Percentiles rank a stretch among this genome's conserved stretches.
phyloP scores from a whole-genome alignment of 1,140 invertebrate species.

The Paraescarpia echinospica region DNA sequence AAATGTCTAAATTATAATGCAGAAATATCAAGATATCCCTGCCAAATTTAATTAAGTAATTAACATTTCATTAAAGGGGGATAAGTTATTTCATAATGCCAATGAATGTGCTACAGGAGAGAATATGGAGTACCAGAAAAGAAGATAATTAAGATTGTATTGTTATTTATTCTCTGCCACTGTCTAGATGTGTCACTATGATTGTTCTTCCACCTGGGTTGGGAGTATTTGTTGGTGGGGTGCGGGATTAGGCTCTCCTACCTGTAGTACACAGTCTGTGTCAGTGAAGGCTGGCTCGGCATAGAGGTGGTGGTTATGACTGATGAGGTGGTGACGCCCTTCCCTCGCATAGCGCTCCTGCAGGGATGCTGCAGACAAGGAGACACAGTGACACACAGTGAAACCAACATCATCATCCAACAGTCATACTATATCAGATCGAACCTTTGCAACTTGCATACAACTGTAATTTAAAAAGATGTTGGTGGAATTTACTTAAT shows the following conservation, averaged over 20 bases:
- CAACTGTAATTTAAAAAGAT: too few species aligned
- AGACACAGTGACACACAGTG: background rate
- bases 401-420: background rate
- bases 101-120: background rate
- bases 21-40: too few species aligned
- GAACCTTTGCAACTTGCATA: too few species aligned
- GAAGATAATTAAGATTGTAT: background rate
- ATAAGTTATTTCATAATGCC: background rate
- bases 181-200: background rate
- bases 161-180: background rate
- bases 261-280: conserved; percentile 56
- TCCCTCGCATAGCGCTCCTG: conserved; percentile 50
- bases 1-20: too few species aligned
- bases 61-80: too few species aligned
- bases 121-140: background rate
- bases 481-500: too few species aligned
- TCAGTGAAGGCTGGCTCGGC: conserved; percentile 54
- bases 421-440: background rate
- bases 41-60: too few species aligned
- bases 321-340: conserved; percentile 25
- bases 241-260: conserved; percentile 28
- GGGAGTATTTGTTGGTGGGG: background rate
- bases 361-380: conserved; percentile 46
- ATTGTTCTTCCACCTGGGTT: background rate
- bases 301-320: conserved; percentile 49